A percentile compares a stretch with the other conserved stretches of the same genome.
phyloP scores from a whole-genome alignment of 2,797 vertebrate species.

The Neopelma chrysocephalum region DNA sequence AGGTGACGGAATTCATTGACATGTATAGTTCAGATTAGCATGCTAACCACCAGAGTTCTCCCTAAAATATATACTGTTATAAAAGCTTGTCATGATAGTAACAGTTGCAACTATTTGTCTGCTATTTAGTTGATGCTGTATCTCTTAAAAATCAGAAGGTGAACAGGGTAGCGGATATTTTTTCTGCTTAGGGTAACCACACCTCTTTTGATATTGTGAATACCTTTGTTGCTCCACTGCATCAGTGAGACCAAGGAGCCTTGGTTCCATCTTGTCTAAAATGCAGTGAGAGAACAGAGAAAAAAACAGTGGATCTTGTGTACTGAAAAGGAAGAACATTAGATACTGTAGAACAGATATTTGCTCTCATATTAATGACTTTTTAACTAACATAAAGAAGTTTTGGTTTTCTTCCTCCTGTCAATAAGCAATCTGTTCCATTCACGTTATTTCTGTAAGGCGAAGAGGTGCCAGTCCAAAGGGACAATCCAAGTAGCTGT shows the following conservation, averaged over 20 bases:
- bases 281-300: background rate
- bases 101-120: background rate
- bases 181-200: background rate
- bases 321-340: background rate
- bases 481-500: background rate
- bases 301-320: background rate
- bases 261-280: background rate
- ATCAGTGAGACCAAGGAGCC: background rate
- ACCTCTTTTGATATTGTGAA: background rate
- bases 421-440: background rate
- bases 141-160: background rate
- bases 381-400: background rate
- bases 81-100: background rate
- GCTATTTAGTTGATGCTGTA: background rate
- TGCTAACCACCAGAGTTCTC: background rate
- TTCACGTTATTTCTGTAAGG: background rate
- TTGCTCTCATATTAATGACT: background rate
- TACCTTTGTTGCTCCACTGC: background rate
- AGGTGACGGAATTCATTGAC: background rate
- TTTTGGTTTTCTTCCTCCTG: background rate
- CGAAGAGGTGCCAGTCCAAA: background rate
- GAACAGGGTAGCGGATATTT: background rate
- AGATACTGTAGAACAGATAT: background rate
- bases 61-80: background rate
- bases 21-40: background rate